Conservation (phyloP, 2,888 invertebrate species). For the Polydrusus tereticollis region DNA sequence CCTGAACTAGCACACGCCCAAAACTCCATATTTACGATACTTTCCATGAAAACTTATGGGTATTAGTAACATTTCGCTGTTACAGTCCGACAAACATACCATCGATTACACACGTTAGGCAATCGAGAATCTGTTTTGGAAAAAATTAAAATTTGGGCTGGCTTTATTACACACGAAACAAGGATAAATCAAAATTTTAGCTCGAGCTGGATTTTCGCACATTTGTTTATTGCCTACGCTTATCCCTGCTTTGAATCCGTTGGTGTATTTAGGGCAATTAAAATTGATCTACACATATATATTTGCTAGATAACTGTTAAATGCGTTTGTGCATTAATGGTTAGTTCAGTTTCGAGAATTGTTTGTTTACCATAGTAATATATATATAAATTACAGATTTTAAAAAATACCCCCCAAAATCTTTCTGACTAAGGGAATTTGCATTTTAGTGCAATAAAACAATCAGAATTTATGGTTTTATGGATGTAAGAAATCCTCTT, state of each 20-base stretch:
- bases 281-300: neutral
- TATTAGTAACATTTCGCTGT: neutral
- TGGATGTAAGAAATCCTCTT: neutral
- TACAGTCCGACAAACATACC: neutral
- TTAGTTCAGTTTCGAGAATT: no score
- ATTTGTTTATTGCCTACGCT: constrained; percentile 13
- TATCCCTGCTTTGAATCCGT: neutral
- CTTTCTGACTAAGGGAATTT: neutral
- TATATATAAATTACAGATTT: neutral
- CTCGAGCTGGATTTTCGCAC: constrained; percentile 1
- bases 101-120: neutral
- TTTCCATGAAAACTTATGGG: neutral
- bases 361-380: no score
- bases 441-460: neutral
- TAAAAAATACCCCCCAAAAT: no score
- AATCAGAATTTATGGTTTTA: neutral
- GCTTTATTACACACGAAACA: constrained; percentile 12
- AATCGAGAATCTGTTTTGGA: neutral
- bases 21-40: neutral
- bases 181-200: constrained; percentile 7
- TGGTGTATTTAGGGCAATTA: constrained; percentile 2
- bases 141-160: neutral
- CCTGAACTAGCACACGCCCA: neutral
- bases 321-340: neutral
- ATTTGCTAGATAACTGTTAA: neutral